Evolutionary conservation across 2,113 vertebrate genomes (phyloP), one percentile per base, ranked within the genome.

Genomic region (Diglossa brunneiventris): DNA sequence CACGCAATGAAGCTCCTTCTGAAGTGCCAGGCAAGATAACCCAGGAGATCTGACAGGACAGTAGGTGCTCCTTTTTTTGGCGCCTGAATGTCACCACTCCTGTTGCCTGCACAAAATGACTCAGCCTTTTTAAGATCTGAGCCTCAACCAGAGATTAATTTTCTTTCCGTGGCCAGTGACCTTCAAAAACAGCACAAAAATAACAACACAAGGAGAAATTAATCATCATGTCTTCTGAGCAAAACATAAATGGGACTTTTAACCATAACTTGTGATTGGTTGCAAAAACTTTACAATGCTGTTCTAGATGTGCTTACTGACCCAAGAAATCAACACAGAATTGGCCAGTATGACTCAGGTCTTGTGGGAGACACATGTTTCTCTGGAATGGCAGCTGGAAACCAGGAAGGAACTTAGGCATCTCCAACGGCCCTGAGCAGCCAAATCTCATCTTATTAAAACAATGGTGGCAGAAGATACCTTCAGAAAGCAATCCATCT

Each of bases 391-490:
- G 35, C 16, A 77, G 12, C 23, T 66, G n/a, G 46, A 77, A 61
- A 47, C 1, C 33, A 63, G 4, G 6, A 27, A 41, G 24, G 11
- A 64, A 31, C 17, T 30, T 30, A 58, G 6, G 3, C 3, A 23
- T 24, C 27, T 86, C 41, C 58, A 42, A 26, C 16, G 31, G 7
- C 37, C 37, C 15, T 22, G 22, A 59, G 30, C 4, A 79, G 15
- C 1, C 0, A 0, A 79, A 55, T 20, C 12, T 42, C 44, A 33
- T n/a, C 9, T 21, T 46, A 8, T 27, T 21, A 42, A 68, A 83
- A 50, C 0, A 2, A 4, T 30, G 10, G 9, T 26, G 7, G 16
- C 73, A 74, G 28, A 44, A 56, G 5, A 5, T 18, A 37, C 4
- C 31, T 75, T 46, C 27, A 39, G 52, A 91, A 47, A 9, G 4